phyloP scores from a whole-genome alignment of 2,113 vertebrate species.

The Scophthalmus maximus region DNA sequence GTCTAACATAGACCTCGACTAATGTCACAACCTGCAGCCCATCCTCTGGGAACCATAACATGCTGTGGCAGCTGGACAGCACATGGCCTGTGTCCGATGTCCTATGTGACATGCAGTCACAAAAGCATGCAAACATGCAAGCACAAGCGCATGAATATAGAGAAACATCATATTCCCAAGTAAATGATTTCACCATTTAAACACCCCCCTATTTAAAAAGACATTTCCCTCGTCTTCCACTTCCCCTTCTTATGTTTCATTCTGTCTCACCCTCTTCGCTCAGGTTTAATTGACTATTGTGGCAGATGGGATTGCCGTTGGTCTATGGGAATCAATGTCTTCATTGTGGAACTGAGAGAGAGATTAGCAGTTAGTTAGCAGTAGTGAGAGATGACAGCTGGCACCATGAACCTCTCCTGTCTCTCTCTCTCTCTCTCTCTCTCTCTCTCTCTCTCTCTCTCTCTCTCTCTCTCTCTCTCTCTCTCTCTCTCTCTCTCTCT shows the following conservation, averaged over 20 bases:
- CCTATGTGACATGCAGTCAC: conserved; percentile 13
- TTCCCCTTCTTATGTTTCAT: conserved; percentile 35
- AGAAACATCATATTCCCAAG: conserved; percentile 4
- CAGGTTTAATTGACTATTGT: conserved; percentile 74
- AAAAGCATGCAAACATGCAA: background rate
- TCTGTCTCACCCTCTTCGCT: conserved; percentile 34
- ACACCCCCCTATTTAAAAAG: conserved; percentile 33
- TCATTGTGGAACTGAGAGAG: conserved; percentile 72
- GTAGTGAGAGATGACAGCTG: conserved; percentile 76
- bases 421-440: conserved; percentile 33
- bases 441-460: conserved; percentile 31
- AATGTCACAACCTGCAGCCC: conserved; percentile 35
- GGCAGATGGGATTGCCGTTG: conserved; percentile 63
- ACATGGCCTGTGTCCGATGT: conserved; percentile 12
- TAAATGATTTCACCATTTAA: conserved; percentile 37
- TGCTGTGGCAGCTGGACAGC: conserved; percentile 61
- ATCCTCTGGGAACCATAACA: conserved; percentile 61
- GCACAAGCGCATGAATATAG: background rate
- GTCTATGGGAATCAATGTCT: conserved; percentile 75
- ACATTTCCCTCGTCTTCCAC: conserved; percentile 19
- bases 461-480: conserved; percentile 33
- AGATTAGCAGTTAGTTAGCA: conserved; percentile 82
- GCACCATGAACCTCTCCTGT: conserved; percentile 54
- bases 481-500: conserved; percentile 29
- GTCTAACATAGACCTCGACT: conserved; percentile 41